Conservation (phyloP, 2,888 invertebrate species). For the Aphodius granarius region DNA sequence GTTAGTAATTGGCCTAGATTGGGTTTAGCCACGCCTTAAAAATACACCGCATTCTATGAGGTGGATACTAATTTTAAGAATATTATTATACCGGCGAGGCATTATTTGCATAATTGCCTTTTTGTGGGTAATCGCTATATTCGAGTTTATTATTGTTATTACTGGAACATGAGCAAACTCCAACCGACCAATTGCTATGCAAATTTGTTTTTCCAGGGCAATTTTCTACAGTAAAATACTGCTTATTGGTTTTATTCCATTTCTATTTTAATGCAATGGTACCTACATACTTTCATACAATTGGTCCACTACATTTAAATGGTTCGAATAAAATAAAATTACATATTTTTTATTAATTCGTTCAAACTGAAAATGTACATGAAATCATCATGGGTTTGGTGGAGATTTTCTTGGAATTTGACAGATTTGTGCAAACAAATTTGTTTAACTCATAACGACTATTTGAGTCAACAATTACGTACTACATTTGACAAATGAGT, state of each 20-base stretch:
- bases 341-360: too few species aligned
- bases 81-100: background rate
- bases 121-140: background rate
- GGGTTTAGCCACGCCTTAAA: background rate
- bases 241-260: background rate
- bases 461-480: too few species aligned
- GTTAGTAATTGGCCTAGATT: background rate
- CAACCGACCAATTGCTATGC: background rate
- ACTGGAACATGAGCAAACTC: background rate
- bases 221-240: background rate
- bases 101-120: background rate
- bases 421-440: too few species aligned
- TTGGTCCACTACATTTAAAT: too few species aligned
- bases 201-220: background rate
- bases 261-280: background rate
- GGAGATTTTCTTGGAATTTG: too few species aligned
- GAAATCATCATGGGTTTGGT: too few species aligned
- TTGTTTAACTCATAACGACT: too few species aligned
- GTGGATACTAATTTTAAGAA: background rate
- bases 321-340: too few species aligned
- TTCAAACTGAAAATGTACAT: too few species aligned
- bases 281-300: too few species aligned
- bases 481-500: too few species aligned
- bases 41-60: background rate
- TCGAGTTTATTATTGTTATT: background rate